phyloP scores from a whole-genome alignment of 2,888 invertebrate species.

The Drosophila borealis region DNA sequence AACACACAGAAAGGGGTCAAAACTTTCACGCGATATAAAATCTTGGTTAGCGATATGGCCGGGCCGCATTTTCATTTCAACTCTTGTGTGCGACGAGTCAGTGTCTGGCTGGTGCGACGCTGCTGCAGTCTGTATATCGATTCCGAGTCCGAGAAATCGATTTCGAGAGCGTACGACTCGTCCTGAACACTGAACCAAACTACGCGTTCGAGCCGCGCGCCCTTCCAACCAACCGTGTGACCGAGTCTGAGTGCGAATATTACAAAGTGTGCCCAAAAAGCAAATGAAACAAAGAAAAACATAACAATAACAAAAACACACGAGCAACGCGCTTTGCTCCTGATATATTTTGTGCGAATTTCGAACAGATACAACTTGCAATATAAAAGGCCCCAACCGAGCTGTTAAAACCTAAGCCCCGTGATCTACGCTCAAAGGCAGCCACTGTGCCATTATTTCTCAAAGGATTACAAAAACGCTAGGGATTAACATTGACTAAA shows the following conservation, averaged over 20 bases:
- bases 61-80: constrained; percentile 85
- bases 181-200: constrained; percentile 46
- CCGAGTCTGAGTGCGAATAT: constrained; percentile 25
- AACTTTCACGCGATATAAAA: constrained; percentile 86
- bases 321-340: constrained; percentile 39
- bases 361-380: constrained; percentile 34
- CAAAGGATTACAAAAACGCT: constrained; percentile 56
- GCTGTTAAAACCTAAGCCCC: constrained; percentile 17
- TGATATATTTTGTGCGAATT: constrained; percentile 47
- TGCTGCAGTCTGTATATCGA: constrained; percentile 38
- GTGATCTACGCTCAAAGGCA: constrained; percentile 28
- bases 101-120: constrained; percentile 63
- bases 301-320: constrained; percentile 30
- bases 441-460: constrained; percentile 50
- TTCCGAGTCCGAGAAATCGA: constrained; percentile 10
- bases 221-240: constrained; percentile 14
- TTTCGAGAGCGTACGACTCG: constrained; percentile 29
- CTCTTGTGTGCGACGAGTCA: constrained; percentile 83
- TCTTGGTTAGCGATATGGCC: constrained; percentile 84
- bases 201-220: constrained; percentile 40
- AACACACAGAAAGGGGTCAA: constrained; percentile 85
- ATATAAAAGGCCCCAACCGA: not conserved
- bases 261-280: constrained; percentile 22
- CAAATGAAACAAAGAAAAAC: too few relatives aligned
- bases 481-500: constrained; percentile 60